Percentiles rank a stretch among this genome's conserved stretches.
phyloP scores from a whole-genome alignment of 2,888 invertebrate genomes.

The Taenaris catops region DNA sequence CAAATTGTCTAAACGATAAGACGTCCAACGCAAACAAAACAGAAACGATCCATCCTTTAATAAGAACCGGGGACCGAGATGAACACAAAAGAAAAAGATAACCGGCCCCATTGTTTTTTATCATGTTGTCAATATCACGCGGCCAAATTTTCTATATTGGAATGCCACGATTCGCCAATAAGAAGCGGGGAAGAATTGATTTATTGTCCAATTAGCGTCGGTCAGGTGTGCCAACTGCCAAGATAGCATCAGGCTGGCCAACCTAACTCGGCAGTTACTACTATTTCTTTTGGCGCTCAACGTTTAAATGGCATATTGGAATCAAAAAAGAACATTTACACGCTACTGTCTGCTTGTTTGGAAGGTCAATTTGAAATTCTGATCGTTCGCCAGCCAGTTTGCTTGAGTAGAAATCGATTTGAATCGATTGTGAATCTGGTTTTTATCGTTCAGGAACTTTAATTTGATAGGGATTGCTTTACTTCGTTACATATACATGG shows the following conservation, averaged over 20 bases:
- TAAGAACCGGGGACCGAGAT: conserved; percentile 73
- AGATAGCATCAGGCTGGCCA: conserved; percentile 77
- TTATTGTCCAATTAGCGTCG: conserved; percentile 81
- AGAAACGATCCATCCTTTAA: conserved; percentile 66
- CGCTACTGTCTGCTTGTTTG: conserved; percentile 62
- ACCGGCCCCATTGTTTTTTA: conserved; percentile 73
- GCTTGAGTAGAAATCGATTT: conserved; percentile 74
- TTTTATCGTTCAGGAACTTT: conserved; percentile 61
- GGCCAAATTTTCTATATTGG: conserved; percentile 80
- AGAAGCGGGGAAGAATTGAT: conserved; percentile 79
- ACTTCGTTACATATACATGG: conserved; percentile 32
- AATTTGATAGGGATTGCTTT: conserved; percentile 60
- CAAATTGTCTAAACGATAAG: conserved; percentile 76
- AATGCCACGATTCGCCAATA: conserved; percentile 79
- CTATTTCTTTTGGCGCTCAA: conserved; percentile 74
- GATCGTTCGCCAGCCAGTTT: conserved; percentile 61
- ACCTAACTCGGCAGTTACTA: conserved; percentile 69
- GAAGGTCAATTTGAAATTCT: conserved; percentile 74
- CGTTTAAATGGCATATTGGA: conserved; percentile 76
- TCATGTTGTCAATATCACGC: conserved; percentile 79
- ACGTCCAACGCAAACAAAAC: conserved; percentile 66
- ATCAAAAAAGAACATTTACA: conserved; percentile 76
- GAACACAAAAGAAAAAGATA: conserved; percentile 79
- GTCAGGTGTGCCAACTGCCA: conserved; percentile 80
- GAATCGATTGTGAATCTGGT: conserved; percentile 62